These are phyloP conservation scores for Agonum fuliginosum DNA, from an alignment of 2,888 invertebrate genomes.

Conservation along the genomic window DNA sequence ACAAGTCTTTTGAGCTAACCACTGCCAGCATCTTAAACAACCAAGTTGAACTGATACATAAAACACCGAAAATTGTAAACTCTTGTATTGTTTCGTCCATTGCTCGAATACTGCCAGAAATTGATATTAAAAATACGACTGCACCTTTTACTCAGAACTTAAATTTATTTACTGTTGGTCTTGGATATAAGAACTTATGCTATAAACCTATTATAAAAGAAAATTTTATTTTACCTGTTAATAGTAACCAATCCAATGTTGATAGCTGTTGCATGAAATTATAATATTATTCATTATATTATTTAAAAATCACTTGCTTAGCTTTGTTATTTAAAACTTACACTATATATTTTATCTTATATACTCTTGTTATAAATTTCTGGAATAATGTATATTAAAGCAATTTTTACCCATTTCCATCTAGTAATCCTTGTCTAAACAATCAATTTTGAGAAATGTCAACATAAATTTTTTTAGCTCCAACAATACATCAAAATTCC, in stretches of 20 bases:
- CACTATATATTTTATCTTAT: constrained; percentile 53
- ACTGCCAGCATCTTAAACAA: constrained; percentile 75
- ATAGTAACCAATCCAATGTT: constrained; percentile 28
- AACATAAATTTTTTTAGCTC: no score
- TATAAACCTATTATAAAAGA: constrained; percentile 49
- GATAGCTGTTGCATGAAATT: constrained; percentile 50
- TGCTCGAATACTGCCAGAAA: constrained; percentile 49
- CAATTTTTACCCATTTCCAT: no score
- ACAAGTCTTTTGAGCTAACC: constrained; percentile 74
- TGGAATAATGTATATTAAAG: constrained; percentile 48
- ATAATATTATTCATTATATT: no score
- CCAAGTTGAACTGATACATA: constrained; percentile 63
- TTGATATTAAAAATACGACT: constrained; percentile 38
- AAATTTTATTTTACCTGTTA: constrained; percentile 48
- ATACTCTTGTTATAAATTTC: constrained; percentile 47
- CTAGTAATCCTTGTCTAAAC: neutral
- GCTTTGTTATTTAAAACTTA: constrained; percentile 34
- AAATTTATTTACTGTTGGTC: constrained; percentile 49
- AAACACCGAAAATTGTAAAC: constrained; percentile 25
- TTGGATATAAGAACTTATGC: constrained; percentile 47
- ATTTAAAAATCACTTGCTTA: constrained; percentile 41
- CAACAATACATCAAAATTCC: neutral
- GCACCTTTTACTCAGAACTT: constrained; percentile 32
- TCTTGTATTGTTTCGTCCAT: constrained; percentile 44
- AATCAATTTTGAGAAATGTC: no score